Evolutionary conservation across 2,113 vertebrate species (phyloP).

Genomic region (Pollimyrus isidori): DNA sequence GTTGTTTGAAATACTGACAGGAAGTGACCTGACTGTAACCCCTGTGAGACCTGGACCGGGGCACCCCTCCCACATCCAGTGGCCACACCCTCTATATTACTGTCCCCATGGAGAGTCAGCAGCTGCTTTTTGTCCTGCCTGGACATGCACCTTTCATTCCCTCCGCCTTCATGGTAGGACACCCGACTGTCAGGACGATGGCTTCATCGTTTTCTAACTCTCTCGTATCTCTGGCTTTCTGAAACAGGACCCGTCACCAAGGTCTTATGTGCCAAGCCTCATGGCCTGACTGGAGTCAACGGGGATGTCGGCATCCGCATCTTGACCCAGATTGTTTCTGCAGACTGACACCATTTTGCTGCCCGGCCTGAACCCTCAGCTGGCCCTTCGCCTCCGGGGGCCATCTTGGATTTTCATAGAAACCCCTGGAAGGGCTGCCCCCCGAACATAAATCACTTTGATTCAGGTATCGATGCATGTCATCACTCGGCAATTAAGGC

Average conservation of each 20-base stretch:
- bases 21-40: not conserved
- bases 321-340: not conserved
- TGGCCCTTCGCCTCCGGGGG: not conserved
- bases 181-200: not conserved
- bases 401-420: not conserved
- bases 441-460: conserved; percentile 8
- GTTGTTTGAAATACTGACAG: not conserved
- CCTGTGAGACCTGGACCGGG: not conserved
- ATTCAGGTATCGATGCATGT: conserved; percentile 4
- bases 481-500: not conserved
- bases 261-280: not conserved
- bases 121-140: not conserved
- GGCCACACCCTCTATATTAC: not conserved
- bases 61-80: not conserved
- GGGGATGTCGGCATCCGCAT: not conserved
- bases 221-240: not conserved
- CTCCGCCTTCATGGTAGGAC: not conserved
- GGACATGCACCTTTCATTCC: not conserved
- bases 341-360: not conserved
- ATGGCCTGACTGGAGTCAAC: not conserved
- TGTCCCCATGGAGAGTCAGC: not conserved
- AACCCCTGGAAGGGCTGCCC: not conserved
- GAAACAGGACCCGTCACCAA: not conserved
- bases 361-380: not conserved
- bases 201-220: not conserved